phyloP scores from a whole-genome alignment of 1,140 invertebrate species.

The Drosophila nasuta region DNA sequence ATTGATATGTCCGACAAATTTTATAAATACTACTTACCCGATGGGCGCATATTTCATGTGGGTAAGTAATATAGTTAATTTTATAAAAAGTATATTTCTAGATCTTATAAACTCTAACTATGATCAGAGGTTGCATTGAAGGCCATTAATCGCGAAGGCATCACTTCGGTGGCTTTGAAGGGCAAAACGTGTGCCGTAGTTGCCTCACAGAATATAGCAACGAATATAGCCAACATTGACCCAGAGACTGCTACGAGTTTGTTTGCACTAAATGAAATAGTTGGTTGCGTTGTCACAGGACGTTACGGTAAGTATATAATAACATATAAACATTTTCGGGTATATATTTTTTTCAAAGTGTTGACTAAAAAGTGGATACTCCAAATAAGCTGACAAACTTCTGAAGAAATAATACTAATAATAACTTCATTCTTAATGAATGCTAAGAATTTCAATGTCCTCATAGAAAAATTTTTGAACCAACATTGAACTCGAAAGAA shows the following conservation, averaged over 20 bases:
- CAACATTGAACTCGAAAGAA: too few relatives aligned
- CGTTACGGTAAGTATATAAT: too few relatives aligned
- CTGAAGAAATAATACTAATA: too few relatives aligned
- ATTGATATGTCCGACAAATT: too few relatives aligned
- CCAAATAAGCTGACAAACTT: too few relatives aligned
- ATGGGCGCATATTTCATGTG: neutral
- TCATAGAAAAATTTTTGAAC: too few relatives aligned
- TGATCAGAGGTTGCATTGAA: neutral
- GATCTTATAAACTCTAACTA: too few relatives aligned
- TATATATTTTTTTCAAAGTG: too few relatives aligned
- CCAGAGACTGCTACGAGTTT: neutral
- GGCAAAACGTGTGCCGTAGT: neutral
- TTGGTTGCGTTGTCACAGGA: neutral
- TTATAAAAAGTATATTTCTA: neutral
- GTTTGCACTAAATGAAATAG: neutral
- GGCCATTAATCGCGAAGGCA: neutral
- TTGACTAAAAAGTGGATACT: too few relatives aligned
- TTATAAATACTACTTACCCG: neutral
- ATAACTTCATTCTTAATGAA: too few relatives aligned
- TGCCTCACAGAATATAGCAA: neutral
- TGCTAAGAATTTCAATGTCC: too few relatives aligned
- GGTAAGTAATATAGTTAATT: neutral
- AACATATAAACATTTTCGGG: too few relatives aligned
- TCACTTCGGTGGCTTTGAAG: neutral
- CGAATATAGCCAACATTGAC: neutral